phyloP scores from a whole-genome alignment of 2,888 invertebrate genomes.

The Tyria jacobaeae region DNA sequence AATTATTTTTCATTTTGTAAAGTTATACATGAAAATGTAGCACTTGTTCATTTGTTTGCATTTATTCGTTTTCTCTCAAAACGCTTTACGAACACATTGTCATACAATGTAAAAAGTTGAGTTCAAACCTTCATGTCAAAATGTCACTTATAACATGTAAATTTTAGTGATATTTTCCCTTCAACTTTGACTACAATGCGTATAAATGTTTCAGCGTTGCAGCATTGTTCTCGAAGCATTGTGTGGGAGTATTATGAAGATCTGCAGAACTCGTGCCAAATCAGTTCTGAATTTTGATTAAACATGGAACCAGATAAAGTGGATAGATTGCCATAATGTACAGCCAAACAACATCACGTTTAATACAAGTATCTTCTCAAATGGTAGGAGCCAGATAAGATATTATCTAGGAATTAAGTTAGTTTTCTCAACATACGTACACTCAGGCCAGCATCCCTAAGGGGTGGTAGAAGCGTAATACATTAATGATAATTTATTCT shows the following conservation, averaged over 20 bases:
- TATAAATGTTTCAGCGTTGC: slow-evolving; percentile 15
- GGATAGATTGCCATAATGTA: neutral
- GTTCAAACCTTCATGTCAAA: neutral
- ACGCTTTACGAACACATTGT: neutral
- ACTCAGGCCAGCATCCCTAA: too few species aligned
- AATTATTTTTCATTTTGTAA: too few species aligned
- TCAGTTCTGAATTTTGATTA: slow-evolving; percentile 11
- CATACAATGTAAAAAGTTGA: slow-evolving; percentile 3
- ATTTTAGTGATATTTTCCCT: slow-evolving; percentile 5
- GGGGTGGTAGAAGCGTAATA: too few species aligned
- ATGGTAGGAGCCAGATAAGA: neutral
- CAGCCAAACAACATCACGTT: neutral
- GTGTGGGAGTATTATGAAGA: slow-evolving; percentile 6
- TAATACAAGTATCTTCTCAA: neutral
- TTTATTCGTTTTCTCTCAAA: neutral
- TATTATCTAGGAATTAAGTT: neutral
- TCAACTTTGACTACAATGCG: slow-evolving; percentile 10
- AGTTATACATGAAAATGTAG: too few species aligned
- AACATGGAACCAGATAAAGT: too few species aligned
- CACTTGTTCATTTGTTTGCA: neutral
- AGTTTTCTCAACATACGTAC: too few species aligned
- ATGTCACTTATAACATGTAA: neutral
- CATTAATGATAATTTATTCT: too few species aligned
- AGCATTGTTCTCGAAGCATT: slow-evolving; percentile 22
- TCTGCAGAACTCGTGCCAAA: slow-evolving; percentile 2